Conservation (phyloP, 2,113 vertebrate genomes). For the Climacteris rufus region DNA sequence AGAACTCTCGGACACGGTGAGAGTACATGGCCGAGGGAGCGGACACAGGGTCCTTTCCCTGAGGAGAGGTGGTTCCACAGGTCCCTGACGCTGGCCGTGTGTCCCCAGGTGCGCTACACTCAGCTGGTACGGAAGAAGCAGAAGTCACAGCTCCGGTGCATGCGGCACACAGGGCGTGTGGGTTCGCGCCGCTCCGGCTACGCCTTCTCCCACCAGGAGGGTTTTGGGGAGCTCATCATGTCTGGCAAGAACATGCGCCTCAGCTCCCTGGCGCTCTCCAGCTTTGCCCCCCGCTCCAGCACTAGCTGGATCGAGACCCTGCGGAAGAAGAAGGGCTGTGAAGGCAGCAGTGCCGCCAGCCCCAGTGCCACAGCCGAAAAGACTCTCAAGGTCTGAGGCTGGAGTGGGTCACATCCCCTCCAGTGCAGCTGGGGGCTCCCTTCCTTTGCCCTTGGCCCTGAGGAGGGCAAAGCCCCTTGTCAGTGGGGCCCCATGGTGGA, state of each 20-base stretch:
- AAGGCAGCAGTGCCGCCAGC: constrained; percentile 9
- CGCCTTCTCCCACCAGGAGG: constrained; percentile 93
- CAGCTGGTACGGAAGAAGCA: constrained; percentile 89
- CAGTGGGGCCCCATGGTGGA: background rate
- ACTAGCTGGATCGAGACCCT: constrained; percentile 90
- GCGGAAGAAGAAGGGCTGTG: constrained; percentile 78
- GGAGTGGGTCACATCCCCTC: background rate
- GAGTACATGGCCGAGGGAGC: rapidly evolving
- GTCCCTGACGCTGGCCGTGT: background rate
- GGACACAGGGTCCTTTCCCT: rapidly evolving
- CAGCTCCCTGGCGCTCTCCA: constrained; percentile 83
- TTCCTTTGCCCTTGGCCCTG: background rate
- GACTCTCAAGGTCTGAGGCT: constrained; percentile 54
- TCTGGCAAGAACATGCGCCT: constrained; percentile 94
- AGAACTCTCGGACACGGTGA: constrained; percentile 89
- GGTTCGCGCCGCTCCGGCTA: constrained; percentile 87
- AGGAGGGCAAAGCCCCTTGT: background rate
- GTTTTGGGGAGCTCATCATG: constrained; percentile 93
- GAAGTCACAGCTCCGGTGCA: constrained; percentile 73
- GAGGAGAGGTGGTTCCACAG: rapidly evolving
- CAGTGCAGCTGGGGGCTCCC: rapidly evolving
- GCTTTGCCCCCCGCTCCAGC: constrained; percentile 81
- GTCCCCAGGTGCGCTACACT: constrained; percentile 86
- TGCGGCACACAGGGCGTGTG: constrained; percentile 69
- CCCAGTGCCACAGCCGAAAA: background rate